phyloP scores from a whole-genome alignment of 2,113 vertebrate species.

The Echinops telfairi region DNA sequence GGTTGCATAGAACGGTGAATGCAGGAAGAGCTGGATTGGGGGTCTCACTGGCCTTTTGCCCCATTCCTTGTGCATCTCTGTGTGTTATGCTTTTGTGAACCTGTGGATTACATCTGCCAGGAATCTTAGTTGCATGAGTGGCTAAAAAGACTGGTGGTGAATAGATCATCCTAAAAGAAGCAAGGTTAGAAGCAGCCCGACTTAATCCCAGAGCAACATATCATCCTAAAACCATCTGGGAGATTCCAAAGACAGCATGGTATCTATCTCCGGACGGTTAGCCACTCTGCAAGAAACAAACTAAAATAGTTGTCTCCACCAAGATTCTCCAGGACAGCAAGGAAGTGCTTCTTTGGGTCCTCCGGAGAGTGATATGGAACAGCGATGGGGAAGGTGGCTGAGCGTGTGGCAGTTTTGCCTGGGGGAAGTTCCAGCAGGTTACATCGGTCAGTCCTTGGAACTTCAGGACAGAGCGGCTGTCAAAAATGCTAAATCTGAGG shows the following conservation, averaged over 20 bases:
- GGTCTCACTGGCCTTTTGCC: neutral
- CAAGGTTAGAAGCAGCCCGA: neutral
- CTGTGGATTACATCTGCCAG: neutral
- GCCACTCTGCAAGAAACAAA: neutral
- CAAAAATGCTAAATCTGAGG: neutral
- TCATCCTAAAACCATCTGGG: neutral
- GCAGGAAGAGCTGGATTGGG: neutral
- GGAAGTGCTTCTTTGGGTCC: neutral
- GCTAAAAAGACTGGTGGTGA: slow-evolving; percentile 8
- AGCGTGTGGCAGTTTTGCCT: neutral
- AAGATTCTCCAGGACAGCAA: neutral
- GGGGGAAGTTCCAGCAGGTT: neutral
- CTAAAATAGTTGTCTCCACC: neutral
- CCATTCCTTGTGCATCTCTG: neutral
- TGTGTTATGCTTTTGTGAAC: neutral
- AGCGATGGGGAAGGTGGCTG: neutral
- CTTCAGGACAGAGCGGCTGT: neutral
- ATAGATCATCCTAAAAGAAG: slow-evolving; percentile 33
- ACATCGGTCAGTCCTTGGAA: neutral
- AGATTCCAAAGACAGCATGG: neutral
- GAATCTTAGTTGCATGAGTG: neutral
- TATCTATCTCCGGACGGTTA: neutral
- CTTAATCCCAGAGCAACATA: neutral
- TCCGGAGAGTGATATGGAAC: neutral
- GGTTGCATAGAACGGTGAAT: neutral